phyloP scores from a whole-genome alignment of 1,140 invertebrate species.

The Scaptomyza hsui region DNA sequence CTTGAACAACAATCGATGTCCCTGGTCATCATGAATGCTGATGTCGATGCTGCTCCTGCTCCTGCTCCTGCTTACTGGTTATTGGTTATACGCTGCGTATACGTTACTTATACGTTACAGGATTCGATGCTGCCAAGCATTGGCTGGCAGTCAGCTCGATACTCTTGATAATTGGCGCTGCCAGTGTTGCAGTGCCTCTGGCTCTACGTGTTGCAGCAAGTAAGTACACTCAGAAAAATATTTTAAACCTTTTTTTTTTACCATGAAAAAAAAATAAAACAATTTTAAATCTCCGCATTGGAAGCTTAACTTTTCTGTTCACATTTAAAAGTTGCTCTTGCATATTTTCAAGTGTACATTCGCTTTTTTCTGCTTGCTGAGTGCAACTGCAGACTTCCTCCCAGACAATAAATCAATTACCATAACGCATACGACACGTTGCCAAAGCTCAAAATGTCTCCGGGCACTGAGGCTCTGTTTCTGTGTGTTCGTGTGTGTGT shows the following conservation, averaged over 20 bases:
- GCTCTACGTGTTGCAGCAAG: slow-evolving; percentile 87
- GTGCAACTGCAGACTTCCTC: slow-evolving; percentile 2
- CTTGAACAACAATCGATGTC: slow-evolving; percentile 46
- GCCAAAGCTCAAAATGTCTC: slow-evolving; percentile 27
- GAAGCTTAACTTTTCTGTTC: too few relatives aligned
- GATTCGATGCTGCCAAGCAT: slow-evolving; percentile 86
- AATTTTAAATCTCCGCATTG: too few relatives aligned
- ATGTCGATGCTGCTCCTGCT: slow-evolving; percentile 34
- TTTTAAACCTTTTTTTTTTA: background rate
- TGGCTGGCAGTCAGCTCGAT: slow-evolving; percentile 88
- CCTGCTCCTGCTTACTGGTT: slow-evolving; percentile 3
- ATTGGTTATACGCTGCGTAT: slow-evolving; percentile 24
- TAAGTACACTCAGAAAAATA: slow-evolving; percentile 56
- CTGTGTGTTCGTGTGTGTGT: background rate
- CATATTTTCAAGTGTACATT: background rate
- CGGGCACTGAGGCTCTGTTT: background rate
- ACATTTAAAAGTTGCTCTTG: too few relatives aligned
- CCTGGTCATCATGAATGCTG: slow-evolving; percentile 70
- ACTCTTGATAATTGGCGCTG: slow-evolving; percentile 87
- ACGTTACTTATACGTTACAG: slow-evolving; percentile 56
- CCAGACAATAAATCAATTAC: slow-evolving; percentile 82
- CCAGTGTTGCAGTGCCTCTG: slow-evolving; percentile 88
- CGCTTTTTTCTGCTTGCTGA: background rate
- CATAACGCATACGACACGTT: slow-evolving; percentile 76
- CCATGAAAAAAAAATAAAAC: too few relatives aligned